Percentiles rank a stretch among this genome's conserved stretches.
Evolutionary conservation across 2,113 vertebrate genomes (phyloP).

Genomic region (Tiliqua scincoides): DNA sequence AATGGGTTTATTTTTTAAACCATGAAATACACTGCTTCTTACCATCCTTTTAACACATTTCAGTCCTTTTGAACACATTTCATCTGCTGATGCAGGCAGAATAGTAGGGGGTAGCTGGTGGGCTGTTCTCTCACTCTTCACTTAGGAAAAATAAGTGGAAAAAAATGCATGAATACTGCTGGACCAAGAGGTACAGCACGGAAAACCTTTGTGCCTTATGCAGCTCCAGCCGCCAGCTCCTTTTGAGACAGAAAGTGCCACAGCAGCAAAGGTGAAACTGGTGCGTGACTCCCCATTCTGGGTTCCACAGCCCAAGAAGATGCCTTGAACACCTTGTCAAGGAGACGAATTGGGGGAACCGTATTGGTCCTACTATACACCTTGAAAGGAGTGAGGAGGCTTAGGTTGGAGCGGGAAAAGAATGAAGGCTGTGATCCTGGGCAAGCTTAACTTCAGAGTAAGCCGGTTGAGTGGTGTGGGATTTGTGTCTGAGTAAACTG

Average conservation of each 20-base stretch:
- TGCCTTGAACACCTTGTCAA: too few relatives aligned
- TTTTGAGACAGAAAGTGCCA: not conserved
- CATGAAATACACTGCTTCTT: not conserved
- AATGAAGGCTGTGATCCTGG: too few relatives aligned
- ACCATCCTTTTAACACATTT: too few relatives aligned
- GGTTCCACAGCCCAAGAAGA: too few relatives aligned
- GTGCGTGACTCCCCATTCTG: too few relatives aligned
- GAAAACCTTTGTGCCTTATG: not conserved
- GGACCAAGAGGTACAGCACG: not conserved
- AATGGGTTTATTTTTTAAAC: not conserved
- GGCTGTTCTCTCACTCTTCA: not conserved
- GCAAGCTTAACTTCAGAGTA: too few relatives aligned
- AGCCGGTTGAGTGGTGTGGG: too few relatives aligned
- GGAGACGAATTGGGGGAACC: too few relatives aligned
- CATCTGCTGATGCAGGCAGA: not conserved
- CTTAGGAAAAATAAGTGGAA: not conserved
- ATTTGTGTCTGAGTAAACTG: too few relatives aligned
- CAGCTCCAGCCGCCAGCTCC: not conserved
- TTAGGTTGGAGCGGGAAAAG: too few relatives aligned
- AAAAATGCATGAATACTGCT: not conserved
- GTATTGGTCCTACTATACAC: too few relatives aligned
- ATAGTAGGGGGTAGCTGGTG: not conserved
- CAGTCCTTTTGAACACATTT: not conserved
- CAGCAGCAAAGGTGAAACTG: not conserved
- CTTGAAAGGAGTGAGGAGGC: too few relatives aligned